Conservation (phyloP, 2,797 vertebrate species). For the Apogon hyalosoma region DNA sequence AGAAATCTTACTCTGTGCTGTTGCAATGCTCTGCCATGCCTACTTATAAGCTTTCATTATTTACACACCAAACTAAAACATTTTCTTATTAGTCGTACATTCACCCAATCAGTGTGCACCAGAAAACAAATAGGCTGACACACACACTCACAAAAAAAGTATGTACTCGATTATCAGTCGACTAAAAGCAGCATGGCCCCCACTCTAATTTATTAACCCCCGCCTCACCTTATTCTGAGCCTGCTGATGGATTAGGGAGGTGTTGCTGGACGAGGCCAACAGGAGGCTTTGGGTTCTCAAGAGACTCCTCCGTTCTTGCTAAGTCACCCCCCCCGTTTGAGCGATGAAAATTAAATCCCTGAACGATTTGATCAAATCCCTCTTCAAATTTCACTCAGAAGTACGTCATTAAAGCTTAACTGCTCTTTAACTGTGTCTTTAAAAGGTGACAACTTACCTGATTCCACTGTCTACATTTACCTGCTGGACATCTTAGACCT, state of each 20-base stretch:
- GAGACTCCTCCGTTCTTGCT: not conserved
- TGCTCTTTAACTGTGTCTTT: not conserved
- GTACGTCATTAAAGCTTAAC: not conserved
- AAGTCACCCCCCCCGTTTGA: not conserved
- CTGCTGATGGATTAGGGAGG: not conserved
- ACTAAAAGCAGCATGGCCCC: no score
- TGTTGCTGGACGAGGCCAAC: not conserved
- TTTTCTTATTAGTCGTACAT: no score
- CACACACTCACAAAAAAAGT: no score
- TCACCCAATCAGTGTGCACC: no score
- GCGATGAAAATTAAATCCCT: slow-evolving; percentile 1
- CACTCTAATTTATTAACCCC: slow-evolving; percentile 11
- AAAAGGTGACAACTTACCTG: not conserved
- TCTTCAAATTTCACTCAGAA: not conserved
- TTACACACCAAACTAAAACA: no score
- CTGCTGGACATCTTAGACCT: not conserved
- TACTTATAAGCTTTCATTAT: no score
- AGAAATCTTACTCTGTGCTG: not conserved
- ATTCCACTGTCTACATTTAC: no score
- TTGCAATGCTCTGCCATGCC: not conserved
- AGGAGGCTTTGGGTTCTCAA: not conserved
- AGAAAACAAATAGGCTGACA: no score
- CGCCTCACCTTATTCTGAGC: not conserved
- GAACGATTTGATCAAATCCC: not conserved
- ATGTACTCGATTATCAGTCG: no score